Evolutionary conservation across 2,797 vertebrate species (phyloP), one percentile per base, ranked within the genome.

Genomic region (Hyperoplus lanceolatus): DNA sequence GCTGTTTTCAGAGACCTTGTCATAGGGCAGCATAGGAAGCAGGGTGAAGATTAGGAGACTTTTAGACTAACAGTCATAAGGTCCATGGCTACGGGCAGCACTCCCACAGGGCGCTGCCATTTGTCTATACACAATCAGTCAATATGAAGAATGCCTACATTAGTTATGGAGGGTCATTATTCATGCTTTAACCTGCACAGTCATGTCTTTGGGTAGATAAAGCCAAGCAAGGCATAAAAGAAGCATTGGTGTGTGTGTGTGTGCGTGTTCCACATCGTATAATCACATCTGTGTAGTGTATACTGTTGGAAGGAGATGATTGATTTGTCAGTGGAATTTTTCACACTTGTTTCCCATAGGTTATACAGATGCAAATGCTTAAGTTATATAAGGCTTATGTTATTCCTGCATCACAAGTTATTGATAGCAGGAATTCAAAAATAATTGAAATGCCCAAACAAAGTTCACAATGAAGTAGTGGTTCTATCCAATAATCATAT

Each of bases 11-110:
- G 56, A 73, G 29, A 67, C 53, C 18, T 55, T 50, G 21, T 48
- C 64, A 71, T 70, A 73, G n/a, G 73, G 48, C 61, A 81, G 63
- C 69, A 58, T 13, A 72, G 57, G 46, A 66, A 82, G 80, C 70
- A 67, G 73, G 54, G 67, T 7, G 51, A 18, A 71, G 68, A 57
- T 58, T 42, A 59, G 49, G 73, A 84, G 70, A 77, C 73, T 72
- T 91, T 90, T 79, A 92, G 84, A 84, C 66, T 91, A 95, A 96
- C 95, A 96, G 94, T 95, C 94, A 89, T 87, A 45, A 89, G 93
- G 94, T 95, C 90, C 85, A 95, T 95, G 95, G 94, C 94, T 95
- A 95, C 91, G 3, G 90, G 92, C 88, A 71, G 92, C 80, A 74
- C 85, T 84, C 88, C 60, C 58, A 77, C 74, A 75, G 84, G 88